Conservation (phyloP, 2,888 invertebrate species). For the Eremobia ochroleuca region DNA sequence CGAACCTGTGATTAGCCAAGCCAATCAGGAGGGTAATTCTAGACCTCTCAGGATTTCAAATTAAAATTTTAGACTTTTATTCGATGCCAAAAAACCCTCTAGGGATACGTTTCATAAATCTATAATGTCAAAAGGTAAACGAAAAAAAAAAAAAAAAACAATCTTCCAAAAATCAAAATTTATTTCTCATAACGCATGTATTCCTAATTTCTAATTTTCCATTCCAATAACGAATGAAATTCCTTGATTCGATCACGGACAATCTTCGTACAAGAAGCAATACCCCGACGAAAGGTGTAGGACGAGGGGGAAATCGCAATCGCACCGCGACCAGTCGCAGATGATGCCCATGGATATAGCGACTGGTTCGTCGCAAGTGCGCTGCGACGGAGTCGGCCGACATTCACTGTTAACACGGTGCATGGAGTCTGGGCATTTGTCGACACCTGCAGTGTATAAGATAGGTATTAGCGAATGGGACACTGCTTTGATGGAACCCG, state of each 20-base stretch:
- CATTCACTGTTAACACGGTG: slow-evolving; percentile 86
- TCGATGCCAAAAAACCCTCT: too few species aligned
- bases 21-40: neutral
- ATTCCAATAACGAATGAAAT: slow-evolving; percentile 28
- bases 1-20: neutral
- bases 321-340: slow-evolving; percentile 86
- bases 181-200: slow-evolving; percentile 60
- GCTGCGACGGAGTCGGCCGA: slow-evolving; percentile 83
- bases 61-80: neutral
- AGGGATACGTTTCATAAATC: too few species aligned
- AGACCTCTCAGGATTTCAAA: neutral
- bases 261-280: slow-evolving; percentile 86
- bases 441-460: slow-evolving; percentile 75
- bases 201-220: slow-evolving; percentile 49
- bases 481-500: neutral
- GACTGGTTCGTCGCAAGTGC: slow-evolving; percentile 86
- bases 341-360: slow-evolving; percentile 83
- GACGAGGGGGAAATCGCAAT: slow-evolving; percentile 87
- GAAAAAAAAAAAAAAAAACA: too few species aligned
- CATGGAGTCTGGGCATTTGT: slow-evolving; percentile 84
- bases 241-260: slow-evolving; percentile 72
- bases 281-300: slow-evolving; percentile 84
- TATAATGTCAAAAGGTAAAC: too few species aligned
- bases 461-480: neutral
- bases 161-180: slow-evolving; percentile 53